Evolutionary conservation across 2,888 invertebrate genomes (phyloP), one percentile per base, ranked within the genome.

Genomic region (Platypus cylindrus): DNA sequence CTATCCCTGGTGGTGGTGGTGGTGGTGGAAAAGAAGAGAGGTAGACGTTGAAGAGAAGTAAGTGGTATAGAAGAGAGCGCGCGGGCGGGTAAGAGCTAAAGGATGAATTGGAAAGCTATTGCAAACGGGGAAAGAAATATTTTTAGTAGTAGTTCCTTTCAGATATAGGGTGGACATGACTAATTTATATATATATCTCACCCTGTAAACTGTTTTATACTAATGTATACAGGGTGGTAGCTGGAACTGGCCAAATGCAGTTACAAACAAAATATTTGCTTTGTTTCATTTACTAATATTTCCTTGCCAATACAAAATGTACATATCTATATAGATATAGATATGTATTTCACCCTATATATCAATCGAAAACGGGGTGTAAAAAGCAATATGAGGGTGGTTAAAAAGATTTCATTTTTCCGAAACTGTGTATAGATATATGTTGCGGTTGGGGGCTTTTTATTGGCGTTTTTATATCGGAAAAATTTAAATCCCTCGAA

Each of bases 361-460:
- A 11, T 12, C 24, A 27, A 29, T 30, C n/a, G n/a, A n/a, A 22
- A 36, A 40, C 37, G 40, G 37, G 32, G 41, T 38, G 46, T 47
- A 49, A 40, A 20, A 40, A 34, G 34, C 37, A 36, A 40, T 40
- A 40, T 40, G 52, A 51, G 54, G 55, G 51, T 52, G 56, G 56
- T 56, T 57, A 55, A 58, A 57, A 59, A 58, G 58, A 59, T 59
- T 59, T 59, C 57, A 59, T 59, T 59, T 60, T 59, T 58, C 51
- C 55, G 58, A 56, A 58, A 59, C 57, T 50, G 56, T 58, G 54
- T 56, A 59, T n/a, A n/a, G n/a, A n/a, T n/a, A n/a, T n/a, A n/a
- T 58, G 59, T 56, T 58, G 58, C 56, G 58, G 59, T 53, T 47
- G 45, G 49, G 51, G 49, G 52, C 20, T 28, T 52, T 56, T 56